Conservation (phyloP, 2,888 invertebrate species). For the Melieria omissa region DNA sequence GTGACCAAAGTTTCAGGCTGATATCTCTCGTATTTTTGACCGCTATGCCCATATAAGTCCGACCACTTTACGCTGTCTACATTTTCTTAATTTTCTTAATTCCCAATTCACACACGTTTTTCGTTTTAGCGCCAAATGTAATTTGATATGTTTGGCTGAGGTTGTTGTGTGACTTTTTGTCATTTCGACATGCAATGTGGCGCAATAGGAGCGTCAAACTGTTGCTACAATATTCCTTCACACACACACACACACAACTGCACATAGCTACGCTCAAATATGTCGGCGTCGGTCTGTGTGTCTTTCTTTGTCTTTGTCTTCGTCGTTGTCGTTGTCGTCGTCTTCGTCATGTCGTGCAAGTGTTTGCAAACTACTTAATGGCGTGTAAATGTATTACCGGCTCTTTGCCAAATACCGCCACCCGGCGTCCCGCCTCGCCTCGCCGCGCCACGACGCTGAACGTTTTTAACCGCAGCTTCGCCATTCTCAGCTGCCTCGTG, state of each 20-base stretch:
- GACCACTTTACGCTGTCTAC: too few species aligned
- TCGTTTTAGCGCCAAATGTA: constrained; percentile 7
- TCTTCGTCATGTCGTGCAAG: constrained; percentile 27
- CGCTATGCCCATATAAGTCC: too few species aligned
- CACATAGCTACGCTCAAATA: neutral
- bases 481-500: too few species aligned
- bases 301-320: neutral
- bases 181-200: neutral
- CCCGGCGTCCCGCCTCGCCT: neutral
- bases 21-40: too few species aligned
- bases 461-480: too few species aligned
- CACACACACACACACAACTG: neutral
- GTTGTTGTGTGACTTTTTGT: constrained; percentile 23
- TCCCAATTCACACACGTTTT: neutral
- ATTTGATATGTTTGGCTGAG: neutral
- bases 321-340: constrained; percentile 5
- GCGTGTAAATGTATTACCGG: constrained; percentile 59
- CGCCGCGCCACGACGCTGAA: too few species aligned
- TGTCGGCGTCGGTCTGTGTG: constrained; percentile 2
- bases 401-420: constrained; percentile 3
- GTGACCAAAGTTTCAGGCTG: too few species aligned
- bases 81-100: too few species aligned
- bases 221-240: too few species aligned
- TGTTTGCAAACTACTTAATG: constrained; percentile 63
- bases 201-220: neutral